Conservation (phyloP, 1,140 invertebrate genomes). For the Meteorus sp. region DNA sequence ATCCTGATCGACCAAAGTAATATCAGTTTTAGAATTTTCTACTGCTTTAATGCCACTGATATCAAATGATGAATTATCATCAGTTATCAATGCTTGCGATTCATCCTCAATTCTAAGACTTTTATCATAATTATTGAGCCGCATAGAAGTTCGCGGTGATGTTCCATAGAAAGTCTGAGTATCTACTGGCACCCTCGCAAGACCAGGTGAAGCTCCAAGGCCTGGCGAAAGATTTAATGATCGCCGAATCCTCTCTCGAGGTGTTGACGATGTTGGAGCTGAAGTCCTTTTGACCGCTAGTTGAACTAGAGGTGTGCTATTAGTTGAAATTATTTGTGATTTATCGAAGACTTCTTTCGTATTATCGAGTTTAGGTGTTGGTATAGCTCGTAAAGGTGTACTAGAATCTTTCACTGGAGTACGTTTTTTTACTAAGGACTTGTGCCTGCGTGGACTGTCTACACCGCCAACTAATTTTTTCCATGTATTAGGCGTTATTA, state of each 20-base stretch:
- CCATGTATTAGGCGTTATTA: neutral
- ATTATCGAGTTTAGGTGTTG: neutral
- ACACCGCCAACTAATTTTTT: constrained; percentile 11
- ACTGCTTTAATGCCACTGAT: constrained; percentile 27
- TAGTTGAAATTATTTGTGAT: constrained; percentile 33
- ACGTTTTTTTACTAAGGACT: constrained; percentile 18
- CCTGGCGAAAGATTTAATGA: constrained; percentile 26
- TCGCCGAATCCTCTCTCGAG: constrained; percentile 16
- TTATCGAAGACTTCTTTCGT: constrained; percentile 16
- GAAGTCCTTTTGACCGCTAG: neutral
- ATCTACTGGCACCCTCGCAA: neutral
- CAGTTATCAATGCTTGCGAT: constrained; percentile 32
- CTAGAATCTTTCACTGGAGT: constrained; percentile 14
- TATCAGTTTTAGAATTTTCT: constrained; percentile 13
- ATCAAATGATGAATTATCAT: constrained; percentile 26
- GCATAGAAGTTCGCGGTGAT: constrained; percentile 8
- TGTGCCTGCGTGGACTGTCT: constrained; percentile 19
- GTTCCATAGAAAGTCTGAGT: constrained; percentile 18
- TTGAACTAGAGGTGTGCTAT: constrained; percentile 16
- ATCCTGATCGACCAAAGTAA: neutral
- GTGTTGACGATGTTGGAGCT: constrained; percentile 30
- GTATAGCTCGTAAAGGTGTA: constrained; percentile 17
- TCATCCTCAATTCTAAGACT: constrained; percentile 30
- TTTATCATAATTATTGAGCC: neutral
- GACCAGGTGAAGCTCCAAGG: neutral